These are phyloP conservation scores for Fistularia commersonii DNA, from an alignment of 2,797 vertebrate genomes.

Conservation along the genomic window DNA sequence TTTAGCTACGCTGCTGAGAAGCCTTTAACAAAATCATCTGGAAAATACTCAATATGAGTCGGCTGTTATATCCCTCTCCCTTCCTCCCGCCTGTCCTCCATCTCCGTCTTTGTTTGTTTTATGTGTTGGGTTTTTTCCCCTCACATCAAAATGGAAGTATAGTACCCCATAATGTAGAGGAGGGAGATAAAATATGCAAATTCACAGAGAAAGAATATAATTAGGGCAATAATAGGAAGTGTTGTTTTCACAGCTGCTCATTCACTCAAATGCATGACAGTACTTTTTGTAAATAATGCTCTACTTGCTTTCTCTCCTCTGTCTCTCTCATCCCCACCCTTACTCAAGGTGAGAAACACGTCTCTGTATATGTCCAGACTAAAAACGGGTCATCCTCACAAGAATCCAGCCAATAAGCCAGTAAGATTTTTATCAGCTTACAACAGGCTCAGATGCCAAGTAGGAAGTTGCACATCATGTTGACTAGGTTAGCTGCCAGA, in stretches of 20 bases:
- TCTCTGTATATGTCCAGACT: slow-evolving; percentile 23
- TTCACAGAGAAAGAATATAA: slow-evolving; percentile 75
- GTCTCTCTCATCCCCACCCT: slow-evolving; percentile 6
- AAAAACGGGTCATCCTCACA: slow-evolving; percentile 30
- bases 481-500: background rate
- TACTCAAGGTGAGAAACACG: slow-evolving; percentile 39
- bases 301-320: slow-evolving; percentile 4
- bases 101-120: slow-evolving; percentile 46
- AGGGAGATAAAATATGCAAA: slow-evolving; percentile 75
- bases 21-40: slow-evolving; percentile 75
- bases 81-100: slow-evolving; percentile 32
- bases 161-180: slow-evolving; percentile 66
- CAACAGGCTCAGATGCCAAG: slow-evolving; percentile 9
- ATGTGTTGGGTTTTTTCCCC: slow-evolving; percentile 38
- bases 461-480: slow-evolving; percentile 7
- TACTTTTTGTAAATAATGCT: slow-evolving; percentile 53
- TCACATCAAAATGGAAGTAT: slow-evolving; percentile 65
- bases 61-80: slow-evolving; percentile 13
- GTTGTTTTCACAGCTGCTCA: slow-evolving; percentile 78
- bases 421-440: slow-evolving; percentile 38
- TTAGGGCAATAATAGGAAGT: slow-evolving; percentile 75
- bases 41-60: slow-evolving; percentile 72
- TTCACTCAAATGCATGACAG: slow-evolving; percentile 67
- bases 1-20: slow-evolving; percentile 72
- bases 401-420: slow-evolving; percentile 17